A percentile compares a stretch with the other conserved stretches of the same genome.
Conservation (phyloP, 2,797 vertebrate species). For the Oreonectes daqikongensis region DNA sequence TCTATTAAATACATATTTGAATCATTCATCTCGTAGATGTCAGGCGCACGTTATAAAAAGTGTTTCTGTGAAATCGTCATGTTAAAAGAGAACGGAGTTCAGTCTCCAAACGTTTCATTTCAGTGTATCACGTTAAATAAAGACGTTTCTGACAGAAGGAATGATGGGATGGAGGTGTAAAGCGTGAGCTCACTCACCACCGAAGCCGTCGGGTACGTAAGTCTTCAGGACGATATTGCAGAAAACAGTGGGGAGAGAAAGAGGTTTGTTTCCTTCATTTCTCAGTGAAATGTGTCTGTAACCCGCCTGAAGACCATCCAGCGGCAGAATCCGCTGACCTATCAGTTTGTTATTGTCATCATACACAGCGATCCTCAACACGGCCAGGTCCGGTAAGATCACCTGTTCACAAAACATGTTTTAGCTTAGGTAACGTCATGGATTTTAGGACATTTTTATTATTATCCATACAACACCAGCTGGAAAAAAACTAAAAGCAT, state of each 20-base stretch:
- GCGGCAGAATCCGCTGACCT: constrained; percentile 93
- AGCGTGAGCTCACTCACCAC: constrained; percentile 70
- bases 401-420: constrained; percentile 74
- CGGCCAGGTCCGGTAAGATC: constrained; percentile 95
- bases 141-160: no score
- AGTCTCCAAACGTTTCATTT: no score
- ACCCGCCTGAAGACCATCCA: constrained; percentile 96
- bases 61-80: no score
- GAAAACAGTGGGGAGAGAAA: constrained; percentile 95
- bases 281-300: constrained; percentile 97
- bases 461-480: no score
- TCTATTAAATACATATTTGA: no score
- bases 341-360: constrained; percentile 98
- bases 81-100: no score
- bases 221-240: constrained; percentile 99
- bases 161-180: neutral
- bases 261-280: constrained; percentile 97
- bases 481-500: no score
- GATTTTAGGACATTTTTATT: no score
- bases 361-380: constrained; percentile 94
- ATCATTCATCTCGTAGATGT: no score
- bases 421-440: neutral
- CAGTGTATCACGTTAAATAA: no score
- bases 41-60: no score
- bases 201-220: constrained; percentile 97